Conservation (phyloP, 1,140 invertebrate genomes). For the Belonocnema kinseyi region DNA sequence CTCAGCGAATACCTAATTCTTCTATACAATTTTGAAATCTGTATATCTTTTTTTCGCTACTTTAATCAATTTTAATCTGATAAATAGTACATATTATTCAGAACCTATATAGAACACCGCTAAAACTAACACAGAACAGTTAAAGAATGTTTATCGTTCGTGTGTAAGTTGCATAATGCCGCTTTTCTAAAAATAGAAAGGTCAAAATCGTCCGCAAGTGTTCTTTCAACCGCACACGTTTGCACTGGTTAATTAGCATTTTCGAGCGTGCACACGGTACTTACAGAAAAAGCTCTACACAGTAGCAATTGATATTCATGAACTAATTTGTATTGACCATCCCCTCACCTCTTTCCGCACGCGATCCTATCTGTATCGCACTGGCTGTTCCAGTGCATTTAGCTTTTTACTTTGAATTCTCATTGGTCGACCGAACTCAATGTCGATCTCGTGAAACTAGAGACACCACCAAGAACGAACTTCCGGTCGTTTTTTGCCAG, state of each 20-base stretch:
- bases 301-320: conserved; percentile 27
- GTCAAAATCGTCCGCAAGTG: conserved; percentile 16
- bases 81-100: too few species aligned
- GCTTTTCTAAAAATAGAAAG: conserved; percentile 23
- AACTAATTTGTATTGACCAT: conserved; percentile 24
- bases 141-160: conserved; percentile 19
- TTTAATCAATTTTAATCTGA: too few species aligned
- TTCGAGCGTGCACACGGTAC: conserved; percentile 12
- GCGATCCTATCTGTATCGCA: not conserved
- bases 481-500: not conserved
- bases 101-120: not conserved
- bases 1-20: not conserved
- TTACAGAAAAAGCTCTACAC: conserved; percentile 22
- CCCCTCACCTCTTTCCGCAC: not conserved
- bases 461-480: not conserved
- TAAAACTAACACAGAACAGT: not conserved
- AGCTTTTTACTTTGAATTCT: not conserved
- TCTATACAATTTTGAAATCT: conserved; percentile 6
- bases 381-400: not conserved
- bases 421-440: not conserved
- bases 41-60: too few species aligned
- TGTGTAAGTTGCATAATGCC: conserved; percentile 4
- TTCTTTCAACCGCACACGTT: conserved; percentile 4
- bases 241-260: conserved; percentile 26
- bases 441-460: not conserved